Conservation (phyloP, 2,797 vertebrate genomes). For the Pangasius macronema region DNA sequence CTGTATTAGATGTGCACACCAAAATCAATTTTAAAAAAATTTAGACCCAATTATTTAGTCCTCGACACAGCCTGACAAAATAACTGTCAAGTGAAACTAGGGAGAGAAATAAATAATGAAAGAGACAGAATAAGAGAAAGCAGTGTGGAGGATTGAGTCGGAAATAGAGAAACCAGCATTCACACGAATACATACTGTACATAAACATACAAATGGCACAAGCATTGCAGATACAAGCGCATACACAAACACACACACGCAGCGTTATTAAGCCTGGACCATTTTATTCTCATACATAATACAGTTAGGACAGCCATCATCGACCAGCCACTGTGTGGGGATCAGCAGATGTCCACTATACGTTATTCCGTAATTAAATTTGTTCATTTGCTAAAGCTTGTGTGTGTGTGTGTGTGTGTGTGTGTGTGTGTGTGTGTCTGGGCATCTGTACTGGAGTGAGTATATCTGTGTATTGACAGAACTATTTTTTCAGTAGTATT, state of each 20-base stretch:
- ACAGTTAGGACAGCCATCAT: conserved; percentile 36
- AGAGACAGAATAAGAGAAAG: conserved; percentile 46
- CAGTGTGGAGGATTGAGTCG: conserved; percentile 11
- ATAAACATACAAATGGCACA: conserved; percentile 20
- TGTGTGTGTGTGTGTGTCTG: conserved; percentile 5
- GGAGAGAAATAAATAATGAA: conserved; percentile 58
- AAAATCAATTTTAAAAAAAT: conserved; percentile 81
- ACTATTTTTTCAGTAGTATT: conserved; percentile 15
- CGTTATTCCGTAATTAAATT: conserved; percentile 36
- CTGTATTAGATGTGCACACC: conserved; percentile 73
- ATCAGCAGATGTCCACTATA: conserved; percentile 28
- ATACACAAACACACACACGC: conserved; percentile 29
- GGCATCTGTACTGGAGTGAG: neutral
- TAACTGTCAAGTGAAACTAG: conserved; percentile 64
- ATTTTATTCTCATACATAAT: conserved; percentile 43
- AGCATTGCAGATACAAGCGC: conserved; percentile 30
- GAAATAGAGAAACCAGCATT: conserved; percentile 9
- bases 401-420: neutral
- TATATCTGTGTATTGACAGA: neutral
- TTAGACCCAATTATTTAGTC: conserved; percentile 82
- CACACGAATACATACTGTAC: conserved; percentile 4
- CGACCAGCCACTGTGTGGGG: conserved; percentile 8
- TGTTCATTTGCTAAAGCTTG: conserved; percentile 25
- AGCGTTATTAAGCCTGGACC: conserved; percentile 27
- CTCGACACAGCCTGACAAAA: conserved; percentile 76